Evolutionary conservation across 2,797 vertebrate genomes (phyloP).

Genomic region (Sebastes itinus): DNA sequence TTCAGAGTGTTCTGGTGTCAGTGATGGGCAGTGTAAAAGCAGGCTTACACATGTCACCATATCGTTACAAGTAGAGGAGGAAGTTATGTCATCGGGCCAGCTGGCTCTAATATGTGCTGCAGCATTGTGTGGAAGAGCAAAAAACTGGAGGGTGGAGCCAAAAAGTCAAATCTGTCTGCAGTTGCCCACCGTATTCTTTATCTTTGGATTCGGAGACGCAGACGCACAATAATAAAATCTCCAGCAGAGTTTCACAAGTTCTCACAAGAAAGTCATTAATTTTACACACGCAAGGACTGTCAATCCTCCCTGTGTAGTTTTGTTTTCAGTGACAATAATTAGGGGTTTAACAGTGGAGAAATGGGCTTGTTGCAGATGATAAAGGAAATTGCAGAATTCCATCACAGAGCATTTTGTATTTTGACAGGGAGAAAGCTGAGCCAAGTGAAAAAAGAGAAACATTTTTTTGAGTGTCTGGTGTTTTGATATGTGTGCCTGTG

Average conservation of each 20-base stretch:
- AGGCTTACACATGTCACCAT: slow-evolving; percentile 73
- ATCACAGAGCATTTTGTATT: slow-evolving; percentile 59
- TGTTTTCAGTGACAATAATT: slow-evolving; percentile 68
- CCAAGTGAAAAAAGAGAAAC: slow-evolving; percentile 64
- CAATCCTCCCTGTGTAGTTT: slow-evolving; percentile 27
- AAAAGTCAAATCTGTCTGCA: slow-evolving; percentile 39
- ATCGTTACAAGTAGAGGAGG: slow-evolving; percentile 68
- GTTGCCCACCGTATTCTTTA: slow-evolving; percentile 11
- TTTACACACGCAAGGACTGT: slow-evolving; percentile 4
- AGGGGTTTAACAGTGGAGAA: slow-evolving; percentile 61
- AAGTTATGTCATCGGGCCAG: slow-evolving; percentile 79
- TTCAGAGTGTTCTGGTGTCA: slow-evolving; percentile 57
- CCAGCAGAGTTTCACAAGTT: slow-evolving; percentile 37
- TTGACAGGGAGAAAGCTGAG: slow-evolving; percentile 72
- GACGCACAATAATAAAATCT: slow-evolving; percentile 30
- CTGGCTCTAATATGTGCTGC: slow-evolving; percentile 68
- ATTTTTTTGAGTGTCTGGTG: slow-evolving; percentile 73
- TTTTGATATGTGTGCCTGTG: slow-evolving; percentile 80
- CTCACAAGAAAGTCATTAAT: slow-evolving; percentile 28
- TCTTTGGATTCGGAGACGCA: slow-evolving; percentile 26
- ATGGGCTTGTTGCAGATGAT: slow-evolving; percentile 59
- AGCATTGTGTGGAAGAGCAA: slow-evolving; percentile 58
- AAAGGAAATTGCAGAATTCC: slow-evolving; percentile 79
- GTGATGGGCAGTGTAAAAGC: slow-evolving; percentile 64
- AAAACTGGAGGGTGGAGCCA: slow-evolving; percentile 55